These are phyloP conservation scores for Microtus obscurus DNA, from an alignment of 2,797 vertebrate genomes.

Conservation along the genomic window DNA sequence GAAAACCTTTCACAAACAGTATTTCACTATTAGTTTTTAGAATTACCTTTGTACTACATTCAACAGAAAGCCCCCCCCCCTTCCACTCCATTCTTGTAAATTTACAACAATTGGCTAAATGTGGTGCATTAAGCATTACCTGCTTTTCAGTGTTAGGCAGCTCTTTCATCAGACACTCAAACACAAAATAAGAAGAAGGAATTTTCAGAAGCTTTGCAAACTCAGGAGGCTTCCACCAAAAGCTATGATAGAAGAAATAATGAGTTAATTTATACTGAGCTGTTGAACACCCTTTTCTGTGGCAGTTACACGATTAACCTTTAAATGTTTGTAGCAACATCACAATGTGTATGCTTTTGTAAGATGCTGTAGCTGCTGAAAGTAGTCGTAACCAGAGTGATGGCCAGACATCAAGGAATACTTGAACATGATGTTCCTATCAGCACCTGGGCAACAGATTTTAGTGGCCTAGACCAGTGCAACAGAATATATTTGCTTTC, in stretches of 20 bases:
- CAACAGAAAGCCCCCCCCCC: fast-evolving
- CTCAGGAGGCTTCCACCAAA: background rate
- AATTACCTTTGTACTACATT: fast-evolving
- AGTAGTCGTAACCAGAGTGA: background rate
- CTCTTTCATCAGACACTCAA: background rate
- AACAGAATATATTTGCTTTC: background rate
- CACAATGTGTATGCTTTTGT: background rate
- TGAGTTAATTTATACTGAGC: background rate
- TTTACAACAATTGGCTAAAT: background rate
- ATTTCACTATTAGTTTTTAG: background rate
- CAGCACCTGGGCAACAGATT: background rate
- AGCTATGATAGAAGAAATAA: background rate
- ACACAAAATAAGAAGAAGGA: background rate
- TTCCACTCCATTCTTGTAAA: background rate
- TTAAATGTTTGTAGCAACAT: background rate
- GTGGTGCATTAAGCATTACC: background rate
- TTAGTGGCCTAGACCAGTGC: background rate
- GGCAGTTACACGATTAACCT: background rate
- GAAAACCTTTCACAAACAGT: background rate
- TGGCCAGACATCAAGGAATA: background rate
- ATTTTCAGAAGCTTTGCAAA: background rate
- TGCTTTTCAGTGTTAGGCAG: background rate
- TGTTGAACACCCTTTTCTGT: background rate
- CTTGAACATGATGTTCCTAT: background rate
- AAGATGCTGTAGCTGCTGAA: background rate